Percentiles rank a stretch among this genome's conserved stretches.
These are phyloP conservation scores for Microcebus lehilahytsara DNA, from an alignment of 2,113 vertebrate genomes.

Conservation along the genomic window DNA sequence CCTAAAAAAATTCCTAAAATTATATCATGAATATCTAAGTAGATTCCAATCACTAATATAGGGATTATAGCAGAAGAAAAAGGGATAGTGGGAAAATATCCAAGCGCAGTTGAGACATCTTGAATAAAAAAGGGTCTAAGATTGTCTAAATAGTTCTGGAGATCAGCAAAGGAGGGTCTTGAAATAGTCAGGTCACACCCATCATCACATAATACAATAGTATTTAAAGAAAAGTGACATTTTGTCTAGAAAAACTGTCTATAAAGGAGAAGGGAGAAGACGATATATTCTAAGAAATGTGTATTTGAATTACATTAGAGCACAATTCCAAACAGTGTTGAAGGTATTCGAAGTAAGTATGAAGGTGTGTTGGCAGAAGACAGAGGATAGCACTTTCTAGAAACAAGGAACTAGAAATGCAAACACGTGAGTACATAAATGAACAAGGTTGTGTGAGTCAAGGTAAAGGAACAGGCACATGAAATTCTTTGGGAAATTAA, in stretches of 20 bases:
- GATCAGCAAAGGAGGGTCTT: neutral
- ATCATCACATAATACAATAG: neutral
- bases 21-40: neutral
- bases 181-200: neutral
- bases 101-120: neutral
- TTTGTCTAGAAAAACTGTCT: neutral
- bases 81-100: fast-evolving
- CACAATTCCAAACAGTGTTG: neutral
- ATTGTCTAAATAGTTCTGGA: neutral
- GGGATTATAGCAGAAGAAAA: neutral
- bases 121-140: neutral
- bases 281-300: neutral
- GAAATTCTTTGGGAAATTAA: neutral
- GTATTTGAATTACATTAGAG: neutral
- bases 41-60: neutral
- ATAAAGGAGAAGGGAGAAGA: neutral
- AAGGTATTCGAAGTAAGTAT: neutral
- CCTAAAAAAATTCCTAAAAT: neutral
- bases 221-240: neutral
- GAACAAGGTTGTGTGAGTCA: neutral
- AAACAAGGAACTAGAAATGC: neutral
- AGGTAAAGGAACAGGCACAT: neutral
- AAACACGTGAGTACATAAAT: neutral
- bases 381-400: neutral
- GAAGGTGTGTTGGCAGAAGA: neutral